A percentile compares a stretch with the other conserved stretches of the same genome.
These are phyloP conservation scores for Zoanthus solanderi DNA, from an alignment of 92 coral and sea anemone genomes.

Conservation along the genomic window DNA sequence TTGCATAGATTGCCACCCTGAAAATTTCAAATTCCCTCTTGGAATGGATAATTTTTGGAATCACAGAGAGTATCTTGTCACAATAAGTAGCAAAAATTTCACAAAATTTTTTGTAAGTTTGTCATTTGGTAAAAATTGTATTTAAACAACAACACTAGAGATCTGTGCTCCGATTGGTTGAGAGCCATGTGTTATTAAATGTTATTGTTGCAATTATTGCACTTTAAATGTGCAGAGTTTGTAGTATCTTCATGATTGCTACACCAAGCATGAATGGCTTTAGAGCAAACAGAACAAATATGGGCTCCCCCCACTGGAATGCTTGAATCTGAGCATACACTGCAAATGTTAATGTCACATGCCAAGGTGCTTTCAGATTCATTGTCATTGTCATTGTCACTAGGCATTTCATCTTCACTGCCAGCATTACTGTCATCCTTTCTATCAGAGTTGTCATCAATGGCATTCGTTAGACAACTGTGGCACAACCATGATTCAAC, in stretches of 20 bases:
- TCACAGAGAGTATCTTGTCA: too few relatives aligned
- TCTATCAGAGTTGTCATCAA: constrained; percentile 1
- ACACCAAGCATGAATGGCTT: constrained; percentile 24
- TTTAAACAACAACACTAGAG: too few relatives aligned
- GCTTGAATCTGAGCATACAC: constrained; percentile 8
- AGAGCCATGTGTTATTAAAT: too few relatives aligned
- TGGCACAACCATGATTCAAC: constrained; percentile 39
- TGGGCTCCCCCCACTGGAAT: neutral
- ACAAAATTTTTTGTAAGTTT: too few relatives aligned
- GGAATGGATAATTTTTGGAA: too few relatives aligned
- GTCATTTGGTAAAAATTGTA: too few relatives aligned
- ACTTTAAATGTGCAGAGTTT: constrained; percentile 22
- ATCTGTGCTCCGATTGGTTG: too few relatives aligned
- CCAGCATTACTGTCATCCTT: constrained; percentile 23
- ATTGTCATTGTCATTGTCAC: neutral
- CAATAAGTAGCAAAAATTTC: too few relatives aligned
- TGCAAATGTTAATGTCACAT: constrained; percentile 11
- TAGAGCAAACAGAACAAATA: constrained; percentile 14
- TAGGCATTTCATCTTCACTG: constrained; percentile 9
- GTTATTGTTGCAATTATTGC: constrained; percentile 7
- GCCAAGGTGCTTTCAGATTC: neutral
- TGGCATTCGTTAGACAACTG: constrained; percentile 30
- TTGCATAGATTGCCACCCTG: too few relatives aligned
- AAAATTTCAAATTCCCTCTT: too few relatives aligned
- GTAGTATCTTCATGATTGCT: constrained; percentile 6